phyloP scores from a whole-genome alignment of 2,113 vertebrate species.

The Brienomyrus longianalis region DNA sequence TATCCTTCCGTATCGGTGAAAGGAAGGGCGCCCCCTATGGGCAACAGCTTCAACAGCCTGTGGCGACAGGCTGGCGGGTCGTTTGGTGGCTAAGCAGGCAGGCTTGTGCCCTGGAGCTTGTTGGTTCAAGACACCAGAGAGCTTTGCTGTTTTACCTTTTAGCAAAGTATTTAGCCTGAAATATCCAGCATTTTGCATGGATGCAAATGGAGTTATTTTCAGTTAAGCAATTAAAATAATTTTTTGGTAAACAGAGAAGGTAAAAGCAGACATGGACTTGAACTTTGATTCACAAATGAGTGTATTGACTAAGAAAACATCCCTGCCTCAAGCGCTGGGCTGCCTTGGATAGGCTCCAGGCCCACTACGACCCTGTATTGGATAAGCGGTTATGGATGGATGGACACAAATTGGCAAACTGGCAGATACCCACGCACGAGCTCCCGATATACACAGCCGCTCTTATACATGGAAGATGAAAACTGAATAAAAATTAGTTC shows the following conservation, averaged over 20 bases:
- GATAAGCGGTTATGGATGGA: not conserved
- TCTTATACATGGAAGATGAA: not conserved
- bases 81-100: not conserved
- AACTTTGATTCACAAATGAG: not conserved
- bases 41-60: not conserved
- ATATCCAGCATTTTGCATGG: not conserved
- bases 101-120: not conserved
- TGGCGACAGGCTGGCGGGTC: not conserved
- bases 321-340: not conserved
- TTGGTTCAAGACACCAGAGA: not conserved
- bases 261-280: not conserved
- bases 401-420: not conserved
- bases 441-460: not conserved
- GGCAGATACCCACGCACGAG: not conserved
- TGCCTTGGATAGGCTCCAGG: not conserved
- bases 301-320: not conserved
- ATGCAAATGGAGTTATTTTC: not conserved
- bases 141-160: not conserved
- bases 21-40: not conserved
- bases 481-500: not conserved
- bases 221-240: not conserved
- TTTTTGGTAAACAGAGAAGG: not conserved
- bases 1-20: not conserved
- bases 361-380: not conserved
- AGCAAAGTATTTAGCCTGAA: not conserved